phyloP scores from a whole-genome alignment of 2,113 vertebrate genomes.

The Irena cyanogastra region DNA sequence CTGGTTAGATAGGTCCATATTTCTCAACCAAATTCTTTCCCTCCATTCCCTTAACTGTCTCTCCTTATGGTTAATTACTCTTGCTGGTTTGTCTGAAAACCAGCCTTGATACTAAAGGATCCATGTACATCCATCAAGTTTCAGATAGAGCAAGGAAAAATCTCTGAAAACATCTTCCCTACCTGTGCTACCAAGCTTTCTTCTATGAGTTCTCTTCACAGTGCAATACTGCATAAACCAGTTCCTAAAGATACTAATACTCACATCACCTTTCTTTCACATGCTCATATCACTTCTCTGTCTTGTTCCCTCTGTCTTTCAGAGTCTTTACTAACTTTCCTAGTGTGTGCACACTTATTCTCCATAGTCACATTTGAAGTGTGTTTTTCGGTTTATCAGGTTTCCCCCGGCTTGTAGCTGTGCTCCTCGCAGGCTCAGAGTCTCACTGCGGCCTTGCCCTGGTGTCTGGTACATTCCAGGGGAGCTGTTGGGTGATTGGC shows the following conservation, averaged over 20 bases:
- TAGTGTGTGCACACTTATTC: not conserved
- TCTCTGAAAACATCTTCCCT: not conserved
- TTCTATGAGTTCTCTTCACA: not conserved
- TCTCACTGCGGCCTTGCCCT: too few relatives aligned
- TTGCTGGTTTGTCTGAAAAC: not conserved
- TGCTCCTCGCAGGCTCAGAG: too few relatives aligned
- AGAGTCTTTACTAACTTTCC: not conserved
- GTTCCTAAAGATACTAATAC: not conserved
- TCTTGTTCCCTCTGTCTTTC: not conserved
- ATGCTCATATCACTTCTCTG: not conserved
- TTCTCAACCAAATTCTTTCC: not conserved
- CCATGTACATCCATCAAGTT: not conserved
- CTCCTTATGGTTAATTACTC: not conserved
- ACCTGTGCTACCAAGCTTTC: not conserved
- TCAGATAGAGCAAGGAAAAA: not conserved
- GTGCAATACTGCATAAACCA: not conserved
- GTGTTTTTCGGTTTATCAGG: too few relatives aligned
- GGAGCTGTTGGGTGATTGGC: too few relatives aligned
- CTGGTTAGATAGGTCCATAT: not conserved
- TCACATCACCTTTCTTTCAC: not conserved
- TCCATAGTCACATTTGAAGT: too few relatives aligned
- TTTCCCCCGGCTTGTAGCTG: too few relatives aligned
- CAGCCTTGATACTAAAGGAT: not conserved
- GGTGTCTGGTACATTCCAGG: too few relatives aligned
- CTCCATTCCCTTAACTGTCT: not conserved